Percentiles rank a stretch among this genome's conserved stretches.
These are phyloP conservation scores for Macrosteles quadrilineatus DNA, from an alignment of 1,140 invertebrate species.

Conservation along the genomic window DNA sequence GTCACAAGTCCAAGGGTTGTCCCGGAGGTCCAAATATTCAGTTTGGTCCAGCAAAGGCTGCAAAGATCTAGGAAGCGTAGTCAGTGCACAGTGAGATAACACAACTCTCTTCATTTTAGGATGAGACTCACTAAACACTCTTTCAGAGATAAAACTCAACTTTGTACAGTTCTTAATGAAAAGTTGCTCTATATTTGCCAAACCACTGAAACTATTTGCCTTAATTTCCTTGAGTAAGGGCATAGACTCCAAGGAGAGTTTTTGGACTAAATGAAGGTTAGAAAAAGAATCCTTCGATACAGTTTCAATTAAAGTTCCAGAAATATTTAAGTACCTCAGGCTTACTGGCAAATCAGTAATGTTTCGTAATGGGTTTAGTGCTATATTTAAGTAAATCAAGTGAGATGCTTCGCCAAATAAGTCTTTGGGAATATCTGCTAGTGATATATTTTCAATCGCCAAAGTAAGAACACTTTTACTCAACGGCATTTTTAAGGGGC, in stretches of 20 bases:
- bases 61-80: background rate
- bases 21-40: background rate
- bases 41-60: background rate
- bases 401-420: background rate
- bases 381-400: constrained; percentile 5
- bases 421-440: background rate
- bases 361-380: background rate
- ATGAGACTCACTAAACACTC: background rate
- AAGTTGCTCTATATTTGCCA: background rate
- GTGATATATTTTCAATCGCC: background rate
- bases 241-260: background rate
- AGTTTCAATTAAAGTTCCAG: background rate
- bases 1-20: constrained; percentile 17
- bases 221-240: background rate
- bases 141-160: constrained; percentile 1
- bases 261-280: background rate
- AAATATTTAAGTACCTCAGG: constrained; percentile 8
- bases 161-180: background rate
- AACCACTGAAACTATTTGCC: background rate
- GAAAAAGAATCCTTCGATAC: background rate
- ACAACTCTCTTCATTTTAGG: background rate
- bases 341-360: background rate
- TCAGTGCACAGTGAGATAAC: background rate
- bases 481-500: background rate
- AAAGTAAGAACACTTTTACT: background rate